Conservation (phyloP, 2,888 invertebrate species). For the Nezara viridula region DNA sequence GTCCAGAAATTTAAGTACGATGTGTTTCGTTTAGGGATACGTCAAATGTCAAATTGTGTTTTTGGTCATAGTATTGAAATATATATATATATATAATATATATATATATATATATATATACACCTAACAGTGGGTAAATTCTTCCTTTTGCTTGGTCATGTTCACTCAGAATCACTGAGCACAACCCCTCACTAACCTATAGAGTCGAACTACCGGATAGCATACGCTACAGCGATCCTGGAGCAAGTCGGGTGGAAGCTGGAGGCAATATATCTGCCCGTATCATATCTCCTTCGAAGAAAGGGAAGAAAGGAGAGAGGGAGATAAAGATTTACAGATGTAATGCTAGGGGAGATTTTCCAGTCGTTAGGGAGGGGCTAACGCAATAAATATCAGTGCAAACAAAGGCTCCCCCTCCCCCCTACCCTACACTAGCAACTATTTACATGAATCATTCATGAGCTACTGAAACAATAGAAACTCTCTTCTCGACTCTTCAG, state of each 20-base stretch:
- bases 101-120: no score
- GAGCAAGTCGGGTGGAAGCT: conserved; percentile 10
- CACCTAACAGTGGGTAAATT: background rate
- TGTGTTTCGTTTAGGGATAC: no score
- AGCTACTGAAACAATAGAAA: conserved; percentile 17
- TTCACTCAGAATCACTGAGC: background rate
- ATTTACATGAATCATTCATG: conserved; percentile 57
- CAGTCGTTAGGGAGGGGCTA: conserved; percentile 56
- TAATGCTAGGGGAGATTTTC: conserved; percentile 51
- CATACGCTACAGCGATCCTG: conserved; percentile 22
- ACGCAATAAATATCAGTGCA: conserved; percentile 53
- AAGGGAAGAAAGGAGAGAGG: conserved; percentile 22
- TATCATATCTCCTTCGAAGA: conserved; percentile 7
- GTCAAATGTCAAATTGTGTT: no score
- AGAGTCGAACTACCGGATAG: conserved; percentile 19
- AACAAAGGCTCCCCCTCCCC: conserved; percentile 26
- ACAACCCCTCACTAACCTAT: background rate
- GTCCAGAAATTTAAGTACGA: no score
- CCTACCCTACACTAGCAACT: no score
- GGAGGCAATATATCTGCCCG: conserved; percentile 15
- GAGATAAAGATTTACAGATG: conserved; percentile 50
- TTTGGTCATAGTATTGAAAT: no score
- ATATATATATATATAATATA: no score
- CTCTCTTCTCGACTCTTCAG: background rate
- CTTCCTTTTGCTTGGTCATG: background rate